phyloP scores from a whole-genome alignment of 2,113 vertebrate species.

The Lepidothrix coronata region DNA sequence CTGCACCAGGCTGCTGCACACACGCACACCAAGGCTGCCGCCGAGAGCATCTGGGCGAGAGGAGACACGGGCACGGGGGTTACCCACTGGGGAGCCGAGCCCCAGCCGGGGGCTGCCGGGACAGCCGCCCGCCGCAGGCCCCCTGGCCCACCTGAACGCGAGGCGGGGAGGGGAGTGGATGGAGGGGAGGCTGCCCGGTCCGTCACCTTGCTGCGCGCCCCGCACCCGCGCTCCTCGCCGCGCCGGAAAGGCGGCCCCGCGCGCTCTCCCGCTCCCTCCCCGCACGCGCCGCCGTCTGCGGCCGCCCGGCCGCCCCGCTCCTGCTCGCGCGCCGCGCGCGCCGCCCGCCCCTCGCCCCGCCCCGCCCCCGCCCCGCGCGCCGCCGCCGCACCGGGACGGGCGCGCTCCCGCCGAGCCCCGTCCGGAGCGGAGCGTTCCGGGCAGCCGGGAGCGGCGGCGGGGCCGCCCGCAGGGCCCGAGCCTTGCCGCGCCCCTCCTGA shows the following conservation, averaged over 20 bases:
- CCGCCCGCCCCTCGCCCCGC: neutral
- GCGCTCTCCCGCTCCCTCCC: constrained; percentile 3
- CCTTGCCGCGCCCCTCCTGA: too few relatives aligned
- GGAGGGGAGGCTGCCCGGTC: neutral
- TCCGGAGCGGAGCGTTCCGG: neutral
- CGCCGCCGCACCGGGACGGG: neutral
- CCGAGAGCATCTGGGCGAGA: constrained; percentile 87
- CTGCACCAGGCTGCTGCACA: constrained; percentile 82
- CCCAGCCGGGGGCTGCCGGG: neutral
- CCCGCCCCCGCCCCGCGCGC: constrained; percentile 43
- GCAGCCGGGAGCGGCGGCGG: neutral
- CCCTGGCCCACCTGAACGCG: neutral
- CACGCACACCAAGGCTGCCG: constrained; percentile 81
- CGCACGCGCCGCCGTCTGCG: constrained; percentile 49
- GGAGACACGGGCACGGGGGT: constrained; percentile 61
- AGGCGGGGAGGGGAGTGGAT: neutral
- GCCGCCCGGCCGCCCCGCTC: neutral
- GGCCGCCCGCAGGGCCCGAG: neutral
- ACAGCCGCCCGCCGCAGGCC: neutral
- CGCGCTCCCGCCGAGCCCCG: neutral
- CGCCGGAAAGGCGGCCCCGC: constrained; percentile 30
- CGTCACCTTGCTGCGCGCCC: constrained; percentile 56
- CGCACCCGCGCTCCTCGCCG: neutral
- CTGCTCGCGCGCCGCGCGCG: too few relatives aligned
- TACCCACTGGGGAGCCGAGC: neutral